phyloP scores from a whole-genome alignment of 2,113 vertebrate species.

The Ifrita kowaldi region DNA sequence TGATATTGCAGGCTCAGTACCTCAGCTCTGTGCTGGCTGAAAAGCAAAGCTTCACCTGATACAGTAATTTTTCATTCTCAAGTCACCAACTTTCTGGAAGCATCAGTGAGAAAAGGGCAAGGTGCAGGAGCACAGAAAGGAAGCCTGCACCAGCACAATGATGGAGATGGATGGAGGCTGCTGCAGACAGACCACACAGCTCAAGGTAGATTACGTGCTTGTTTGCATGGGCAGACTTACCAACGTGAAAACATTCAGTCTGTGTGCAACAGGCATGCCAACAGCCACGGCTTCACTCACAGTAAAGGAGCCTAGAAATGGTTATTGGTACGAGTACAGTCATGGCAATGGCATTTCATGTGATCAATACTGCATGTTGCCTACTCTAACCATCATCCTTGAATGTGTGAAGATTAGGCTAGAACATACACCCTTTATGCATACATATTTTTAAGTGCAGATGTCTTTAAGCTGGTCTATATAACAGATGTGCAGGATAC shows the following conservation, averaged over 20 bases:
- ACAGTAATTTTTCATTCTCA: not conserved
- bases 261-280: not conserved
- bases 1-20: not conserved
- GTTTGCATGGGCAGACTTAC: accelerated
- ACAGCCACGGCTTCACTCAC: not conserved
- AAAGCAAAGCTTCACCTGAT: not conserved
- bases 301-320: not conserved
- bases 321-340: not conserved
- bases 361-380: not conserved
- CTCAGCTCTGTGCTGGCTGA: not conserved
- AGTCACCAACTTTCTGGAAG: not conserved
- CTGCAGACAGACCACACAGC: not conserved
- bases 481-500: not conserved
- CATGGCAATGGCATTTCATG: accelerated
- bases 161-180: not conserved
- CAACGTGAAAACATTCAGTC: not conserved
- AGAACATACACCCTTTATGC: not conserved
- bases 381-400: not conserved
- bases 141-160: not conserved
- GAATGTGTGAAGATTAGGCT: not conserved
- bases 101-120: not conserved
- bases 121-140: not conserved
- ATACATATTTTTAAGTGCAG: not conserved
- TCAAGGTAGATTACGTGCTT: not conserved
- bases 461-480: not conserved